Evolutionary conservation across 1,140 invertebrate genomes (phyloP).

Genomic region (Leptopilina clavipes): DNA sequence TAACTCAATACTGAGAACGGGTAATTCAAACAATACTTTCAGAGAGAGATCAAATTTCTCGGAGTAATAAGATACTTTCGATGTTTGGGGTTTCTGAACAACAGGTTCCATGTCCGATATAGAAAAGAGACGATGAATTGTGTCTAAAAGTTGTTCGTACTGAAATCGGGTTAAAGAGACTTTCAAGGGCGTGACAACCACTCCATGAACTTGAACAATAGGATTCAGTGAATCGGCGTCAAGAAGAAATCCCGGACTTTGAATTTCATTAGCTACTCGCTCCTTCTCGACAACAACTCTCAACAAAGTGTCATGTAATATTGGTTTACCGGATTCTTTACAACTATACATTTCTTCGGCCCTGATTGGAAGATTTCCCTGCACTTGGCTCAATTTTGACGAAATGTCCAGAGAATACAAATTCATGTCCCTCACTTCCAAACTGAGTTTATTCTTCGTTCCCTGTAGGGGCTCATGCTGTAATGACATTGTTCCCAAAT

Average conservation of each 20-base stretch:
- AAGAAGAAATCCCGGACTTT: constrained; percentile 66
- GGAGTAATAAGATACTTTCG: constrained; percentile 55
- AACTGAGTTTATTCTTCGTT: constrained; percentile 74
- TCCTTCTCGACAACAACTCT: constrained; percentile 78
- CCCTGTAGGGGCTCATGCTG: constrained; percentile 69
- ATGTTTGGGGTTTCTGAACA: constrained; percentile 52
- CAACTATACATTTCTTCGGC: constrained; percentile 83
- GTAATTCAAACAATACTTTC: constrained; percentile 82
- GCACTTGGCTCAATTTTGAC: constrained; percentile 66
- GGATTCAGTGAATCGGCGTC: constrained; percentile 66
- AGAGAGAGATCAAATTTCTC: constrained; percentile 69
- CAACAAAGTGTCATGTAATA: constrained; percentile 89
- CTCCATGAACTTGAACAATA: constrained; percentile 81
- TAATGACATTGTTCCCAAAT: constrained; percentile 91
- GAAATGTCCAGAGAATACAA: constrained; percentile 84
- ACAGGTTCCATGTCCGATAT: constrained; percentile 51
- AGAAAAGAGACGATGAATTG: constrained; percentile 75
- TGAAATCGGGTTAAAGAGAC: constrained; percentile 89
- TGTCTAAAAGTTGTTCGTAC: constrained; percentile 92
- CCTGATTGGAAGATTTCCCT: constrained; percentile 63
- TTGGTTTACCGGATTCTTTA: constrained; percentile 80
- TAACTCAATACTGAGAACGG: constrained; percentile 83
- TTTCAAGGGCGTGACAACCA: constrained; percentile 87
- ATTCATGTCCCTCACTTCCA: constrained; percentile 90
- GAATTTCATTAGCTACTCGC: constrained; percentile 47